Evolutionary conservation across 64 coral and sea anemone genomes (phyloP).

Genomic region (Dendronephthya gigantea): DNA sequence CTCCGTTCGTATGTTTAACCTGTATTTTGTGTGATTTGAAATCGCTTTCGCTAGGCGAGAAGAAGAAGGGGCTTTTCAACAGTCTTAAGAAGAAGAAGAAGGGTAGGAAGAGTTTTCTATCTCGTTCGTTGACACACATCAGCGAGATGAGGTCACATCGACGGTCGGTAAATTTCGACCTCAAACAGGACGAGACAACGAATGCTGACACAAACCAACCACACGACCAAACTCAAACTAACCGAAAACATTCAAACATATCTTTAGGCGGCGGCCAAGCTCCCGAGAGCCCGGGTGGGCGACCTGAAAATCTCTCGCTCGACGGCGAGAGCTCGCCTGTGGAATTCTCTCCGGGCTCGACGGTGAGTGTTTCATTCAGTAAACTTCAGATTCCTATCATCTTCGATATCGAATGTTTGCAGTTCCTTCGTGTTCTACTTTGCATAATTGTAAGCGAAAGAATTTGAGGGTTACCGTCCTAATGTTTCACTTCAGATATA

Average conservation of each 20-base stretch:
- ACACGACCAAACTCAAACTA: background rate
- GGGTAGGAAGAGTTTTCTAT: constrained; percentile 13
- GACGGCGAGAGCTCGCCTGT: background rate
- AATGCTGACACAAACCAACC: background rate
- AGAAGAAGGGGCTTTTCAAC: constrained; percentile 1
- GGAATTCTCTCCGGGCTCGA: constrained; percentile 3
- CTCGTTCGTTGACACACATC: constrained; percentile 15
- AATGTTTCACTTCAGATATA: no score
- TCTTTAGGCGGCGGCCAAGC: background rate
- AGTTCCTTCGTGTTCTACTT: background rate
- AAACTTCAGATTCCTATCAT: background rate
- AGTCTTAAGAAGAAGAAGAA: constrained; percentile 19
- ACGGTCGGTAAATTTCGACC: background rate
- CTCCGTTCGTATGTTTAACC: no score
- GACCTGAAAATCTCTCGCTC: background rate
- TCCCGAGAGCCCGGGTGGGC: background rate
- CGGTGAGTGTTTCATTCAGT: background rate
- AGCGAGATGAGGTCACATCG: background rate
- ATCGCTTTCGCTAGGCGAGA: background rate
- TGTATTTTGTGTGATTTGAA: background rate
- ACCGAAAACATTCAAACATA: background rate
- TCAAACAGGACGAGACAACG: background rate
- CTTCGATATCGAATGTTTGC: background rate
- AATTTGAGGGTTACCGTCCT: no score
- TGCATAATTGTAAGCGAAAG: background rate